Base-by-base conservation (phyloP, 2,113 vertebrate species). In the Pseudopodoces humilis region DNA sequence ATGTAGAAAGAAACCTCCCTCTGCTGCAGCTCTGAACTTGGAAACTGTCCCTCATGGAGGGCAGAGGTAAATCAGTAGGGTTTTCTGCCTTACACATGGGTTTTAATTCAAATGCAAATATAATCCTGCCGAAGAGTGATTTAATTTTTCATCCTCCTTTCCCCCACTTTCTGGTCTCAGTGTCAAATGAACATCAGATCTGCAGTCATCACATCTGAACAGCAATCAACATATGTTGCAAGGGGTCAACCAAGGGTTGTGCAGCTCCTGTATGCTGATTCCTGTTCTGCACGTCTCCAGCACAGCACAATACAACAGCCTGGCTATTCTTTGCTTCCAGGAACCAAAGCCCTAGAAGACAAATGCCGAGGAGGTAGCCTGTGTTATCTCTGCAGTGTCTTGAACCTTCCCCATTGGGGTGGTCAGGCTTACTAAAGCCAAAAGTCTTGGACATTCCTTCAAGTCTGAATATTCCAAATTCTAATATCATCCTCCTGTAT, bases 1-100 rank as follows among this genome's bases (percentile, higher is more conserved):
- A 93, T 50, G 70, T 83, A 94, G 88, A 88, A 76, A 96, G 82
- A 91, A 90, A 77, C 30, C 75, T 92, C 86, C 93, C 82, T 76
- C 63, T 63, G 35, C 41, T 95, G 75, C 63, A 77, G 59, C 52
- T 91, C 50, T 3, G 8, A 71, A 55, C 46, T 84, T 82, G 62
- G 65, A 83, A 91, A 77, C 9, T 67, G 23, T 63, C 43, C 35
- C 30, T 87, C 23, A 43, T 15, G 30, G 50, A 91, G 43, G 50
- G 50, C 33, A 77, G n/a, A 4, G 5, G 62, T 39, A 70, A 37
- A 78, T 60, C 47, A 88, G 2, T 9, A 52, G 33, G 12, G 37
- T 83, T 89, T 94, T 87, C 65, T 92, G 87, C 44, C 59, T 82
- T 89, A 55, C 68, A 82, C 44, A 49, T 5, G 27, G 77, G 20